phyloP scores from a whole-genome alignment of 2,797 vertebrate genomes.

The Botia kubotai region DNA sequence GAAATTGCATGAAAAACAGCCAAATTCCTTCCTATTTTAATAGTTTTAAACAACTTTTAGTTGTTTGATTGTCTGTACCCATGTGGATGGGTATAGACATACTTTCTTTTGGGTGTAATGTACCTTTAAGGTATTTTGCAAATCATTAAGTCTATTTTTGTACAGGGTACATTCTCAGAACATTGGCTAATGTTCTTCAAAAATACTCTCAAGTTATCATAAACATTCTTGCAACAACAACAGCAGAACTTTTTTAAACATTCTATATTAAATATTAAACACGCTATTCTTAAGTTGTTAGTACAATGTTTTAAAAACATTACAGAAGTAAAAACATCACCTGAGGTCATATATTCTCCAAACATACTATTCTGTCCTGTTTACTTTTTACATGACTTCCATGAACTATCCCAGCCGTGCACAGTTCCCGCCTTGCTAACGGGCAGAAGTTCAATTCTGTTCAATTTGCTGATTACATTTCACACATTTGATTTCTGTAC shows the following conservation, averaged over 20 bases:
- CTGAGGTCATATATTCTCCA: conserved; percentile 25
- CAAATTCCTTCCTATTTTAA: not conserved
- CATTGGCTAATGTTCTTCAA: too few species aligned
- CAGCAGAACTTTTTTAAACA: too few species aligned
- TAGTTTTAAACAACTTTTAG: too few species aligned
- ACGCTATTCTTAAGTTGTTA: too few species aligned
- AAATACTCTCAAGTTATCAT: too few species aligned
- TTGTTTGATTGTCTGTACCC: too few species aligned
- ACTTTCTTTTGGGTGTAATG: not conserved
- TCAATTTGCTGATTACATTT: conserved; percentile 2
- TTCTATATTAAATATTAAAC: too few species aligned
- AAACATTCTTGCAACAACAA: too few species aligned
- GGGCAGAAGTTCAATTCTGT: not conserved
- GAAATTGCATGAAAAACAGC: not conserved
- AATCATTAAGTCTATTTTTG: not conserved
- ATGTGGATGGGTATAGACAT: too few species aligned
- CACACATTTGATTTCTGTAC: not conserved
- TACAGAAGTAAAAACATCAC: not conserved
- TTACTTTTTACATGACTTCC: not conserved
- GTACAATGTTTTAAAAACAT: too few species aligned
- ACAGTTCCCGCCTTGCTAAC: not conserved
- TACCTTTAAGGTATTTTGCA: not conserved
- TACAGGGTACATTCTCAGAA: too few species aligned
- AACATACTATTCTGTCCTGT: conserved; percentile 1
- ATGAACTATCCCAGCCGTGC: not conserved